Evolutionary conservation across 2,797 vertebrate species (phyloP).

Genomic region (Gallinago solitaria): DNA sequence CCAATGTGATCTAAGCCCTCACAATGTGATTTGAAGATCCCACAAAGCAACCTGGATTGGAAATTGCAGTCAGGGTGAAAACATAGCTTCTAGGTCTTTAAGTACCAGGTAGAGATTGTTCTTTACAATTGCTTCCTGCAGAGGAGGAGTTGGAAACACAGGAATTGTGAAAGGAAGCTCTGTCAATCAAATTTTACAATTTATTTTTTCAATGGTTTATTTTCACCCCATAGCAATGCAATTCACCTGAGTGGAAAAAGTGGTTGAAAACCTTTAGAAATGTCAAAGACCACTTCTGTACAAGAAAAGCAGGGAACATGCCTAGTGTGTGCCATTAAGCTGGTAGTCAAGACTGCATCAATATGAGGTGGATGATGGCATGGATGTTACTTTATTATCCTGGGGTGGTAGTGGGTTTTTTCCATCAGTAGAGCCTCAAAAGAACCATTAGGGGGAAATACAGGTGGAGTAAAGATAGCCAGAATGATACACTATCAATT

Average conservation of each 20-base stretch:
- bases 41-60: conserved; percentile 38
- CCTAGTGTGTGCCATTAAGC: background rate
- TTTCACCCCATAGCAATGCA: conserved; percentile 35
- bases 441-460: background rate
- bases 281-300: background rate
- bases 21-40: conserved; percentile 41
- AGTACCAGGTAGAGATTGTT: conserved; percentile 40
- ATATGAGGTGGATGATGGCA: background rate
- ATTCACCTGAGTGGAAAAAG: conserved; percentile 20
- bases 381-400: background rate
- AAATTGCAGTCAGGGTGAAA: conserved; percentile 47
- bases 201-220: conserved; percentile 49
- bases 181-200: conserved; percentile 59
- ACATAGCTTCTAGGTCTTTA: conserved; percentile 41
- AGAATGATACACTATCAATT: background rate
- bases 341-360: conserved; percentile 2
- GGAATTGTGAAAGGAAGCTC: conserved; percentile 4
- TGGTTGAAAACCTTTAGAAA: conserved; percentile 46
- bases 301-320: background rate
- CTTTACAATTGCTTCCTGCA: conserved; percentile 35
- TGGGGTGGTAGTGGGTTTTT: no score
- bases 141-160: conserved; percentile 31
- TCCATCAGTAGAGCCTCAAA: background rate
- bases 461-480: background rate
- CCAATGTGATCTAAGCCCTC: conserved; percentile 31